Percentiles rank a stretch among this genome's conserved stretches.
These are phyloP conservation scores for Callithrix jacchus DNA, from an alignment of 2,113 vertebrate genomes.

Conservation along the genomic window DNA sequence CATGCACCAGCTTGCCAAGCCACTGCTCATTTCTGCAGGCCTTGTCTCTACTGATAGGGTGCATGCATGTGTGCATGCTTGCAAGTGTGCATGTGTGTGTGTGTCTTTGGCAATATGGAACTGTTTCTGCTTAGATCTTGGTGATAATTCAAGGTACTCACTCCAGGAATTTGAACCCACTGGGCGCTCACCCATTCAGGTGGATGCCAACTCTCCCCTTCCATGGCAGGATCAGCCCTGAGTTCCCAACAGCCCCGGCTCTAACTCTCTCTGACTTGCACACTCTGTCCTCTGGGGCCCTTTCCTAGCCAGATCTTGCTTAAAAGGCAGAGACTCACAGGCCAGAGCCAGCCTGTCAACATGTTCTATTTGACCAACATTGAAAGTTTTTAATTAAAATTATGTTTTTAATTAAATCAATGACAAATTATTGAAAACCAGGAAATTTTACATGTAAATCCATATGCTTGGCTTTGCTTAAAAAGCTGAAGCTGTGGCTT, in stretches of 20 bases:
- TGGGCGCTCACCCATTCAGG: accelerated
- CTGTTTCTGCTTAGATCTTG: neutral
- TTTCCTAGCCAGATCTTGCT: neutral
- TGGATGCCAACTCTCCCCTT: neutral
- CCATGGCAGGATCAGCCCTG: accelerated
- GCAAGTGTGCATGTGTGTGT: too few species aligned
- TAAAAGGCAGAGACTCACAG: neutral
- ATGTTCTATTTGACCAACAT: neutral
- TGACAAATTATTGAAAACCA: neutral
- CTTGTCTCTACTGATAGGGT: neutral
- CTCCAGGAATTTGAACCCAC: too few species aligned
- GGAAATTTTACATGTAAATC: neutral
- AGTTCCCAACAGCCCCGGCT: accelerated
- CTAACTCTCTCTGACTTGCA: neutral
- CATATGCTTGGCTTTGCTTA: neutral
- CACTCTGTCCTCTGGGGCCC: neutral
- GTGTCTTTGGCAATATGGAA: neutral
- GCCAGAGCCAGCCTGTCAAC: neutral
- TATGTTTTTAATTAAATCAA: neutral
- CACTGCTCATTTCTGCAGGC: neutral
- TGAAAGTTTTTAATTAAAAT: neutral
- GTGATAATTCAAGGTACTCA: neutral
- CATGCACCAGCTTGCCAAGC: neutral
- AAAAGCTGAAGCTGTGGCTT: neutral
- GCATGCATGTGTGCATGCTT: too few species aligned